phyloP scores from a whole-genome alignment of 2,888 invertebrate species.

The Fabriciana adippe region DNA sequence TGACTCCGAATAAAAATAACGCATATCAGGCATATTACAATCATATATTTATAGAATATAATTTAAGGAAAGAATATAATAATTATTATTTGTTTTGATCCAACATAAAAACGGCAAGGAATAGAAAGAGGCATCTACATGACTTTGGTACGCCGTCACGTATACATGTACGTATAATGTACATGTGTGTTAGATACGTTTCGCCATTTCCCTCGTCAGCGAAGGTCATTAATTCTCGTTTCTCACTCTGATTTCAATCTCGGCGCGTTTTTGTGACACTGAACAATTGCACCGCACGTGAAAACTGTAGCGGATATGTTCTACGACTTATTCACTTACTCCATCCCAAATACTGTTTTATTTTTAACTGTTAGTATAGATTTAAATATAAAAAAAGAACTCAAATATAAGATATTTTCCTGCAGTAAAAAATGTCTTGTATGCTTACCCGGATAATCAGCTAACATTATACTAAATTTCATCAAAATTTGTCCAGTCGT shows the following conservation, averaged over 20 bases:
- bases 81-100: constrained; percentile 6
- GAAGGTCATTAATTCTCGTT: constrained; percentile 29
- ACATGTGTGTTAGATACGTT: constrained; percentile 9
- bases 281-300: constrained; percentile 23
- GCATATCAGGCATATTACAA: too few relatives aligned
- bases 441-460: too few relatives aligned
- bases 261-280: constrained; percentile 29
- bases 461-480: too few relatives aligned
- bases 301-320: constrained; percentile 16
- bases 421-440: too few relatives aligned
- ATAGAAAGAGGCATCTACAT: constrained; percentile 4
- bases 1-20: too few relatives aligned
- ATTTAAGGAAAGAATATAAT: too few relatives aligned
- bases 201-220: constrained; percentile 22
- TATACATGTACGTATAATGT: not conserved
- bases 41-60: too few relatives aligned
- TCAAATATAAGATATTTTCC: too few relatives aligned
- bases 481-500: too few relatives aligned
- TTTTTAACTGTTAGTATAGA: not conserved
- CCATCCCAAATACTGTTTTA: not conserved
- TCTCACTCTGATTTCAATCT: constrained; percentile 28
- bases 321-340: constrained; percentile 6
- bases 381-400: too few relatives aligned
- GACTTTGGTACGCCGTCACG: not conserved
- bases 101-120: constrained; percentile 8